These are phyloP conservation scores for Philereme transversata DNA, from an alignment of 2,888 invertebrate species.

Conservation along the genomic window DNA sequence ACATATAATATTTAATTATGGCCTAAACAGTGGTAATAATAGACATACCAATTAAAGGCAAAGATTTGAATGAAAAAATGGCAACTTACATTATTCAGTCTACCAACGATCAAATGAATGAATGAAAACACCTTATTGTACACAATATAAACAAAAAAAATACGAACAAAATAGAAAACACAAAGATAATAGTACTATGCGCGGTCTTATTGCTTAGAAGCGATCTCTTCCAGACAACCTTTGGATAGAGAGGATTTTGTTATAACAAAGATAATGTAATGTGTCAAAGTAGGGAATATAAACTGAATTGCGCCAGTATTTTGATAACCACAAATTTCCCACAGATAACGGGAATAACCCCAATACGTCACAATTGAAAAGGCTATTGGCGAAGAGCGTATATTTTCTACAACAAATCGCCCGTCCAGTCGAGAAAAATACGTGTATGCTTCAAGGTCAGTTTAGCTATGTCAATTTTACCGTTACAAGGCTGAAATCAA, in stretches of 20 bases:
- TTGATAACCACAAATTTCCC: not conserved
- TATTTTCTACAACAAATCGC: constrained; percentile 9
- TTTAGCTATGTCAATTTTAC: constrained; percentile 2
- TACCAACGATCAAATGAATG: no score
- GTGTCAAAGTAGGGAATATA: not conserved
- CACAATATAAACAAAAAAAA: no score
- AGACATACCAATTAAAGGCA: not conserved
- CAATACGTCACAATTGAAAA: constrained; percentile 17
- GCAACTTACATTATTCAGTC: not conserved
- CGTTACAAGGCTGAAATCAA: constrained; percentile 2
- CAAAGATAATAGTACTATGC: no score
- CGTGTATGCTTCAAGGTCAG: constrained; percentile 1
- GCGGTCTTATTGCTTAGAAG: no score
- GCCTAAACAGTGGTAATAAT: no score
- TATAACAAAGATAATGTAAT: no score
- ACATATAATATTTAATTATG: no score
- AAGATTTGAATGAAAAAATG: not conserved
- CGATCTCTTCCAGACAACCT: no score
- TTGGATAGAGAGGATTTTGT: no score
- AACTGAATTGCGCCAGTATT: not conserved
- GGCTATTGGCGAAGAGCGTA: constrained; percentile 7
- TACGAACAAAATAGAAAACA: no score
- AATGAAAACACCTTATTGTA: no score
- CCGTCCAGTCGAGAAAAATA: constrained; percentile 3
- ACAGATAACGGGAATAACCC: constrained; percentile 9